Base-by-base conservation (phyloP, 2,888 invertebrate species). In the Dicycla oo region DNA sequence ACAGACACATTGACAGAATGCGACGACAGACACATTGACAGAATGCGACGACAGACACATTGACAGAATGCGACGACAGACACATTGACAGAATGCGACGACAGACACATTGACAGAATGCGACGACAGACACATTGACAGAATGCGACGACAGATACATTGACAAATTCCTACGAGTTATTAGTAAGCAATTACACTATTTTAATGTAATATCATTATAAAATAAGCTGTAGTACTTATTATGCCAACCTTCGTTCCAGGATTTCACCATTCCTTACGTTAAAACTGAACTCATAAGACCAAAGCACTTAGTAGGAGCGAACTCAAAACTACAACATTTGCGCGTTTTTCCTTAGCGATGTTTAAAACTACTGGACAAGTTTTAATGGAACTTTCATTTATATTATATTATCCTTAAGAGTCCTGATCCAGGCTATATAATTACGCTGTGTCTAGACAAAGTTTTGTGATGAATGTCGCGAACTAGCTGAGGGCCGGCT, bases 381-480 rank as follows among this genome's bases (percentile, higher is more conserved):
- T 84, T 84, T 84, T 84, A 84, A 84, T 86, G 86, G 84, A 79
- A 86, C 73, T 81, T 78, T 73, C 81, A 78, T 77, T 83, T 83
- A 83, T 80, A 75, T 66, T 80, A 78, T 78, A 75, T 66, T 80
- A 78, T 78, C 68, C 68, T 70, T 73, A 69, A 80, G 73, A 82
- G 71, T 69, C 75, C 54, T 77, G 64, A 76, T 73, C 67, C 54
- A 61, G 38, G 66, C 54, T 69, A 77, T 64, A 72, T 73, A 73
- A 77, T 74, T 73, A 75, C 38, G 57, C 34, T 60, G 43, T 54
- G 58, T 82, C 79, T 73, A n/a, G 71, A 71, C 62, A 54, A 84
- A 83, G 71, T 84, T 83, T 70, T 62, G 71, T 49, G 73, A 84
- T 82, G 65, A 75, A 79, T 77, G 75, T 79, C 49, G 54, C 4